A percentile compares a stretch with the other conserved stretches of the same genome.
phyloP scores from a whole-genome alignment of 1,140 invertebrate species.

The Lasioglossum baleicum region DNA sequence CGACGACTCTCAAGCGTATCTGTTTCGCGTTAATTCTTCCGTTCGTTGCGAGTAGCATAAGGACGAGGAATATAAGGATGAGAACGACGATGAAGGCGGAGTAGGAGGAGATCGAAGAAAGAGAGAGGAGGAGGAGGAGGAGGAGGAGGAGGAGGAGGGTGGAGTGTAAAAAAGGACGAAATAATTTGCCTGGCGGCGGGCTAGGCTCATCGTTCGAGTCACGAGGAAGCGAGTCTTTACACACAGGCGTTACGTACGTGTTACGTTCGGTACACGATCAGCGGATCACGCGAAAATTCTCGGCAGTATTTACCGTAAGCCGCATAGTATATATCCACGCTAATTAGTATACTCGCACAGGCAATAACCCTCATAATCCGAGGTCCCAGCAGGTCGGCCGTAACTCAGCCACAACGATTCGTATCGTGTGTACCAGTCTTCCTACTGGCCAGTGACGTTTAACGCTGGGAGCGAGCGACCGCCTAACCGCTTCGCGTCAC shows the following conservation, averaged over 20 bases:
- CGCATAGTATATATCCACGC: slow-evolving; percentile 60
- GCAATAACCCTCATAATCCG: slow-evolving; percentile 66
- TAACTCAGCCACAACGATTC: slow-evolving; percentile 64
- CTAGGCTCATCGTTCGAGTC: background rate
- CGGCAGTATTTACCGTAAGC: slow-evolving; percentile 52
- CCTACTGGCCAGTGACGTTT: slow-evolving; percentile 32
- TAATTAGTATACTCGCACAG: slow-evolving; percentile 64
- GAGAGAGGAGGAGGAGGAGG: too few relatives aligned
- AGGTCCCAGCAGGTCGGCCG: slow-evolving; percentile 60
- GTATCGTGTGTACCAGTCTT: slow-evolving; percentile 52
- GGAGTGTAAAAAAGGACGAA: background rate
- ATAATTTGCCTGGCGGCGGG: slow-evolving; percentile 28
- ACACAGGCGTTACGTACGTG: slow-evolving; percentile 5
- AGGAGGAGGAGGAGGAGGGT: too few relatives aligned
- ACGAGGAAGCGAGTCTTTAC: slow-evolving; percentile 1
- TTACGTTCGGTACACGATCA: slow-evolving; percentile 35
- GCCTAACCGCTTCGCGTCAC: background rate
- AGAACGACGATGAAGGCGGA: too few relatives aligned
- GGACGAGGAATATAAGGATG: too few relatives aligned
- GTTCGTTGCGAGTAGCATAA: background rate
- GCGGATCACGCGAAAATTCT: slow-evolving; percentile 58
- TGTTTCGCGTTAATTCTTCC: background rate
- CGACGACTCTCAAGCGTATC: background rate
- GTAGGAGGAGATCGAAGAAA: too few relatives aligned
- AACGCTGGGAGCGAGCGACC: slow-evolving; percentile 13